These are phyloP conservation scores for Meteorus colon DNA, from an alignment of 2,888 invertebrate species.

Conservation along the genomic window DNA sequence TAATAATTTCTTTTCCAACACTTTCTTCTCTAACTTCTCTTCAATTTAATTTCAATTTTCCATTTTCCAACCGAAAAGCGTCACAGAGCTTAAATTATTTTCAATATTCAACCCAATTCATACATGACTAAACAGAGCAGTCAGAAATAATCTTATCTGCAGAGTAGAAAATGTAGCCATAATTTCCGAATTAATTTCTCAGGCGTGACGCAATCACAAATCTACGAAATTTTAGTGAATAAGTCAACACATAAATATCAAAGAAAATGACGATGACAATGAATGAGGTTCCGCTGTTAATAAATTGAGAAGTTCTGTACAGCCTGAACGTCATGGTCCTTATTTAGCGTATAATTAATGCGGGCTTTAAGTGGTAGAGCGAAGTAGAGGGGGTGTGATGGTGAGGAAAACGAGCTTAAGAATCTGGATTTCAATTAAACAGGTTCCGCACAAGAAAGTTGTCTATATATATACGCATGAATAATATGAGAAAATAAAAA, in stretches of 20 bases:
- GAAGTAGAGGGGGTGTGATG: not conserved
- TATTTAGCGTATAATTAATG: slow-evolving; percentile 52
- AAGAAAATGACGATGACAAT: slow-evolving; percentile 18
- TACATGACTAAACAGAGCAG: not conserved
- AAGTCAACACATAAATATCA: slow-evolving; percentile 14
- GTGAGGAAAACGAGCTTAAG: slow-evolving; percentile 25
- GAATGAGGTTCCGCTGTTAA: slow-evolving; percentile 40
- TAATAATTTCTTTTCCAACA: not conserved
- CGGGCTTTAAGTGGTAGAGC: slow-evolving; percentile 21
- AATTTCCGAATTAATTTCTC: not conserved
- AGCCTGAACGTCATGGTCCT: slow-evolving; percentile 27
- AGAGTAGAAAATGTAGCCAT: not conserved
- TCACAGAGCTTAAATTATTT: not conserved
- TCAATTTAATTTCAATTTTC: not conserved
- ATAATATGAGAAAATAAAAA: not conserved
- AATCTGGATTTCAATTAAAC: slow-evolving; percentile 47
- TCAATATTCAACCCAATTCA: not conserved
- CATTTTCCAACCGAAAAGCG: not conserved
- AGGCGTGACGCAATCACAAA: not conserved
- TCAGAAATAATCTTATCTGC: not conserved
- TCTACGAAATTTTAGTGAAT: not conserved
- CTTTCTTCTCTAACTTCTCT: not conserved
- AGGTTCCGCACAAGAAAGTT: not conserved
- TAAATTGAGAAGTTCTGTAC: slow-evolving; percentile 49
- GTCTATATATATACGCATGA: not conserved